Conservation (phyloP, 2,797 vertebrate genomes). For the Silurus lanzhouensis region DNA sequence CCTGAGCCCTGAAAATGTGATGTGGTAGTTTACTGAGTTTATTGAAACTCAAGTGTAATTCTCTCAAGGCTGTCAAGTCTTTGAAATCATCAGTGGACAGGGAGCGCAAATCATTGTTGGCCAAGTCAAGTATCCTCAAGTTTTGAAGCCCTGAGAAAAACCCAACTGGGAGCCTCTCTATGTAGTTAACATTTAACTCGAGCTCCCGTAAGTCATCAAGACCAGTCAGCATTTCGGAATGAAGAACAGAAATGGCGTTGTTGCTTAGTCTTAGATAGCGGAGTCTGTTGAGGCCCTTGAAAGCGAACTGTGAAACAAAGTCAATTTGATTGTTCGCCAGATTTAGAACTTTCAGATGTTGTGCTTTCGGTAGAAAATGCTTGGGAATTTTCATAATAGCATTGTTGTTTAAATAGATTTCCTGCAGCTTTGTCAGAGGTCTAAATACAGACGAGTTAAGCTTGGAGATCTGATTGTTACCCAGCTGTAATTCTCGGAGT, state of each 20-base stretch:
- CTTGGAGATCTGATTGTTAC: slow-evolving; percentile 61
- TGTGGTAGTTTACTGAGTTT: slow-evolving; percentile 51
- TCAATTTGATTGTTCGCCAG: slow-evolving; percentile 64
- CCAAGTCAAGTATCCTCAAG: slow-evolving; percentile 60
- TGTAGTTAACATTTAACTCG: slow-evolving; percentile 61
- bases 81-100: slow-evolving; percentile 51
- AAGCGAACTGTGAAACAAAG: slow-evolving; percentile 50
- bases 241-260: slow-evolving; percentile 58
- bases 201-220: slow-evolving; percentile 60
- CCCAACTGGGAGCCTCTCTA: slow-evolving; percentile 48
- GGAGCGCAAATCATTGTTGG: slow-evolving; percentile 56
- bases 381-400: slow-evolving; percentile 54
- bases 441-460: slow-evolving; percentile 57
- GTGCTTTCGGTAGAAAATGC: slow-evolving; percentile 54
- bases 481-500: slow-evolving; percentile 65
- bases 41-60: slow-evolving; percentile 66
- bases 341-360: slow-evolving; percentile 61
- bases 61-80: slow-evolving; percentile 52
- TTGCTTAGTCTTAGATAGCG: slow-evolving; percentile 56
- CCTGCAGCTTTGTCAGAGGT: slow-evolving; percentile 57
- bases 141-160: slow-evolving; percentile 55
- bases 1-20: slow-evolving; percentile 53
- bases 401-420: slow-evolving; percentile 65
- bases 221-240: slow-evolving; percentile 55
- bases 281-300: slow-evolving; percentile 57